These are phyloP conservation scores for Campylorhamphus procurvoides DNA, from an alignment of 2,113 vertebrate genomes.

Conservation along the genomic window DNA sequence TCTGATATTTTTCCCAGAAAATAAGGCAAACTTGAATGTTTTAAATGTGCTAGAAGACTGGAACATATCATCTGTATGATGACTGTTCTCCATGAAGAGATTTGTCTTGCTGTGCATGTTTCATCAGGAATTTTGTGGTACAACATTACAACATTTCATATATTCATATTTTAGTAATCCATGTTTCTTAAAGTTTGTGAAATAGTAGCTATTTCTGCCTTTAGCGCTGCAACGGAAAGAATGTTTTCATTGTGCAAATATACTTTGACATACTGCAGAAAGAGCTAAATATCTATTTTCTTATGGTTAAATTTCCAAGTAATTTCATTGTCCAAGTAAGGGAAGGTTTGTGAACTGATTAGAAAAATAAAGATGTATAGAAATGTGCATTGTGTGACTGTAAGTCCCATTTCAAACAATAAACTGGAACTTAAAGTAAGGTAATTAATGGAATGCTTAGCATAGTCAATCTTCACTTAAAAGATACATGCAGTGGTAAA, in stretches of 20 bases:
- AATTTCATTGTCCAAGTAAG: conserved; percentile 6
- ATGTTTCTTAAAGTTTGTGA: conserved; percentile 23
- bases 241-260: conserved; percentile 22
- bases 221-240: conserved; percentile 16
- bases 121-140: not conserved
- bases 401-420: not conserved
- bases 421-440: not conserved
- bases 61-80: not conserved
- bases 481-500: not conserved
- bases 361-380: not conserved
- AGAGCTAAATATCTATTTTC: not conserved
- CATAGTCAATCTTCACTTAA: not conserved
- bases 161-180: not conserved
- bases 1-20: not conserved
- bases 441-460: not conserved
- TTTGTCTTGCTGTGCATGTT: not conserved
- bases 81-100: not conserved
- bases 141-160: not conserved
- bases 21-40: not conserved
- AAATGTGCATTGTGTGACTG: not conserved
- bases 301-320: not conserved
- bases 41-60: not conserved
- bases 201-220: conserved; percentile 34
- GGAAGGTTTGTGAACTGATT: not conserved
- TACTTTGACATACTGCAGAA: not conserved